These are phyloP conservation scores for Tachysurus vachellii DNA, from an alignment of 2,113 vertebrate species.

Conservation along the genomic window DNA sequence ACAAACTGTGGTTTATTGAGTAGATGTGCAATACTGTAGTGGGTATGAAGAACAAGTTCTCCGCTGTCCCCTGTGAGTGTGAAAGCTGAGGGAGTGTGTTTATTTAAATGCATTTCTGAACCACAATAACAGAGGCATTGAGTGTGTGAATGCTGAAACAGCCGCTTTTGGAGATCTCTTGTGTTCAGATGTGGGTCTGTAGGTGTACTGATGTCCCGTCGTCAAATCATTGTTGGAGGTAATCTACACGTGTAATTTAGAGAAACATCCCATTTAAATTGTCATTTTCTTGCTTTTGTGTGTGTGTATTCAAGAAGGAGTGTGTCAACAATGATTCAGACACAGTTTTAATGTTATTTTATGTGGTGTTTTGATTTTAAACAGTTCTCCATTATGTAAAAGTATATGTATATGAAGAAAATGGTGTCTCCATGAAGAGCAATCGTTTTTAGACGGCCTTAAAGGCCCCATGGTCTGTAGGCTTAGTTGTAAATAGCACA, in stretches of 20 bases:
- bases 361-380: constrained; percentile 43
- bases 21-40: constrained; percentile 77
- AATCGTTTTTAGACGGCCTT: constrained; percentile 34
- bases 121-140: constrained; percentile 21
- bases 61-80: constrained; percentile 4
- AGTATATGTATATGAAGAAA: constrained; percentile 10
- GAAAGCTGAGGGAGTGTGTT: constrained; percentile 15
- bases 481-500: constrained; percentile 54
- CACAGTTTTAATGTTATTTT: constrained; percentile 46
- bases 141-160: constrained; percentile 44
- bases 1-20: constrained; percentile 67
- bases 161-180: constrained; percentile 57
- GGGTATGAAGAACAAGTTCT: constrained; percentile 42
- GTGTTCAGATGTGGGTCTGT: constrained; percentile 48
- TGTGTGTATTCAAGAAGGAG: not conserved
- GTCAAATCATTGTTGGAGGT: constrained; percentile 39
- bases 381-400: constrained; percentile 12
- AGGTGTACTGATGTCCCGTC: constrained; percentile 44
- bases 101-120: not conserved
- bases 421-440: constrained; percentile 14
- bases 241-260: constrained; percentile 50
- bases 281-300: constrained; percentile 24
- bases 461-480: constrained; percentile 4
- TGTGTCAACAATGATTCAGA: not conserved
- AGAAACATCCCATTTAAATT: constrained; percentile 43